Conservation (phyloP, 2,797 vertebrate genomes). For the Leptoclinus maculatus region DNA sequence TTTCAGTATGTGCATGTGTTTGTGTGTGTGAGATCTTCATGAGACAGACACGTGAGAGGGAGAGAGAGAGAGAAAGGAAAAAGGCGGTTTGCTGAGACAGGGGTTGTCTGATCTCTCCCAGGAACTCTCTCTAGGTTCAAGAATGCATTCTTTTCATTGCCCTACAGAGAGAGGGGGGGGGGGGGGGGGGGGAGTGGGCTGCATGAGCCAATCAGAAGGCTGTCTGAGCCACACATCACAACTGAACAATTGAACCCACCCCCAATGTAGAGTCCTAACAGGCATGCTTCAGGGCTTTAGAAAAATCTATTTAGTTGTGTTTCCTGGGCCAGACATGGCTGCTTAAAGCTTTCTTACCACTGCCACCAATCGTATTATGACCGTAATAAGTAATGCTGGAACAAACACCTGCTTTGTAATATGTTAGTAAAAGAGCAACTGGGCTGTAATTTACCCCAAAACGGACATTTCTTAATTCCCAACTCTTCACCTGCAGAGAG, state of each 20-base stretch:
- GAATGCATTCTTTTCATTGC: conserved; percentile 66
- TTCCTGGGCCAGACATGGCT: conserved; percentile 2
- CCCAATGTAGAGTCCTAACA: background rate
- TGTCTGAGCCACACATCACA: conserved; percentile 35
- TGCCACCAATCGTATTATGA: background rate
- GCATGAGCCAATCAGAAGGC: conserved; percentile 66
- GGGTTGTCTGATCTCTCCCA: conserved; percentile 48
- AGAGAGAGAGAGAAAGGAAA: conserved; percentile 15
- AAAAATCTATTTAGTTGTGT: conserved; percentile 26
- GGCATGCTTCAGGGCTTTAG: conserved; percentile 20
- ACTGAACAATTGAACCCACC: conserved; percentile 18
- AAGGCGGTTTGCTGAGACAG: conserved; percentile 23
- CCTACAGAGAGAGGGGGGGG: conserved; percentile 20
- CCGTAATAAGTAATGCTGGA: conserved; percentile 6
- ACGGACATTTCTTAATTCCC: background rate
- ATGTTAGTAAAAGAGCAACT: background rate
- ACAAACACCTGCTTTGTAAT: background rate
- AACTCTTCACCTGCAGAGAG: background rate
- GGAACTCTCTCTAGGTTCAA: conserved; percentile 54
- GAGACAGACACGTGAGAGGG: too few relatives aligned
- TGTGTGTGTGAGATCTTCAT: conserved; percentile 7
- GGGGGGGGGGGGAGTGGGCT: conserved; percentile 65
- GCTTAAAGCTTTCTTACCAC: background rate
- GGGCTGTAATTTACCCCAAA: background rate
- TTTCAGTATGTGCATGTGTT: background rate